A percentile compares a stretch with the other conserved stretches of the same genome.
Conservation (phyloP, 2,888 invertebrate species). For the Melikaiella ostensackeni region DNA sequence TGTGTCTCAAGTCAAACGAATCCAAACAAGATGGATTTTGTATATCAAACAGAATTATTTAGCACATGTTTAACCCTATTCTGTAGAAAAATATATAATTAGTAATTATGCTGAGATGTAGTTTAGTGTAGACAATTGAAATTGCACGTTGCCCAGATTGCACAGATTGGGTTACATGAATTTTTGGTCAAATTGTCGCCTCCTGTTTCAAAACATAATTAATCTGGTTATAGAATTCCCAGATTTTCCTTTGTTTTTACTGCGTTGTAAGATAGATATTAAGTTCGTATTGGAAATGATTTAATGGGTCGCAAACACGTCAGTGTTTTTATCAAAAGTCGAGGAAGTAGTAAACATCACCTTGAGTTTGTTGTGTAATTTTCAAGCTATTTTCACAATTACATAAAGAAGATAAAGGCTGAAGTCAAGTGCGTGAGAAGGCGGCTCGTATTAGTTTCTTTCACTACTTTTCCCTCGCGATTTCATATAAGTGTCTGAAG, state of each 20-base stretch:
- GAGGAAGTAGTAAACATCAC: background rate
- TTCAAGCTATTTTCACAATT: slow-evolving; percentile 1
- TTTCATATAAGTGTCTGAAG: slow-evolving; percentile 39
- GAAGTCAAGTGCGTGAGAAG: background rate
- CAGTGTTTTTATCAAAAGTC: background rate
- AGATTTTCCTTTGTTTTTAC: background rate
- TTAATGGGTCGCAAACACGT: background rate
- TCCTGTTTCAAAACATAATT: background rate
- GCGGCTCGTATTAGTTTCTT: slow-evolving; percentile 26
- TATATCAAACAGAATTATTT: background rate
- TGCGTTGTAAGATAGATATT: background rate
- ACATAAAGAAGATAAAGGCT: background rate
- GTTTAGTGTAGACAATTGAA: background rate
- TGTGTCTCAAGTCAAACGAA: background rate
- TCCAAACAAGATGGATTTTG: background rate
- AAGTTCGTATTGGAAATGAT: background rate
- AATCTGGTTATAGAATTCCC: background rate
- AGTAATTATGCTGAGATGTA: background rate
- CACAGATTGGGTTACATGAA: background rate
- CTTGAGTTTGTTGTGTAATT: background rate
- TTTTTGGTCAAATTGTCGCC: background rate
- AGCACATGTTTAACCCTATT: background rate
- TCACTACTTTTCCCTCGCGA: slow-evolving; percentile 43
- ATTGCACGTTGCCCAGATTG: background rate
- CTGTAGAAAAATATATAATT: background rate